Base-by-base conservation (phyloP, 2,113 vertebrate genomes). In the Riparia riparia region DNA sequence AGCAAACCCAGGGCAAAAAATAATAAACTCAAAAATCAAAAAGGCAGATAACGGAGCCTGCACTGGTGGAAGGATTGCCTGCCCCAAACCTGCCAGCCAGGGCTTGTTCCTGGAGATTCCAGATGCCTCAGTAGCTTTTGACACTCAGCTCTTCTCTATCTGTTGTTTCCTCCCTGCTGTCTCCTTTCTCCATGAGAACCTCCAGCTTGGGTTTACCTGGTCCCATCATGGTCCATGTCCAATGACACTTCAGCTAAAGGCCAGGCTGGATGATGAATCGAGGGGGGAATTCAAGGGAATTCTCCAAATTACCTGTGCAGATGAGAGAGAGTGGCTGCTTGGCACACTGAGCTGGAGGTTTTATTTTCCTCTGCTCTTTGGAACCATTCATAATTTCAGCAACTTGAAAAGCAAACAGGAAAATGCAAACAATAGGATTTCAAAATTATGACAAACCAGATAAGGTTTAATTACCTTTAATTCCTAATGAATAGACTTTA, bases 361-460 rank as follows among this genome's bases (percentile, higher is more conserved):
- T 53, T 26, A 7, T 78, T 77, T 65, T 10, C 79, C 32, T 84
- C 92, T 80, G 53, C 77, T 57, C 80, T 90, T 82, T 88, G 94
- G 84, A 94, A 93, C 89, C 45, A 61, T 89, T 97, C 44, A 17
- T 63, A 17, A 63, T 96, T 77, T 86, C 93, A 96, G 86, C 66
- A 41, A 77, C 93, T 77, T 69, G 16, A 32, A 93, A 96, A 81
- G 80, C 90, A 80, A 89, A 61, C 53, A 83, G 82, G 66, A 69
- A 77, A 90, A 95, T n/a, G 93, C 29, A 93, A 97, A 96, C 44
- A 7, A 31, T 5, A n/a, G 54, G 84, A 12, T 72, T 93, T 87
- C 82, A 39, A 91, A 93, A 90, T 56, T 32, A 63, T 28, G 83
- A 6, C 7, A 81, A 93, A 86, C 69, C 77, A 90, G 93, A 88